Percentiles rank a stretch among this genome's conserved stretches.
Evolutionary conservation across 2,888 invertebrate species (phyloP).

Genomic region (Cephalotes varians): DNA sequence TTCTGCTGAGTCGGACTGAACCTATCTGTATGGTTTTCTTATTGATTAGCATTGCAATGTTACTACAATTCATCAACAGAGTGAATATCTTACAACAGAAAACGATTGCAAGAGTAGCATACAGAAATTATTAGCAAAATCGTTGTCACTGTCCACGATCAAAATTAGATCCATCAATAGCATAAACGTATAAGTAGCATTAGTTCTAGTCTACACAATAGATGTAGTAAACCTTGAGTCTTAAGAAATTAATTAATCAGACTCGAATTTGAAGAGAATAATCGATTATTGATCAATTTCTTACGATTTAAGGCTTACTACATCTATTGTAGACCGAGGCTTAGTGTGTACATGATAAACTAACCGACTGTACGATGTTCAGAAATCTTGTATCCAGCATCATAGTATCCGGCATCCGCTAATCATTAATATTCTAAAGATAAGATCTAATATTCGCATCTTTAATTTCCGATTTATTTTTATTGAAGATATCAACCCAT

Average conservation of each 20-base stretch:
- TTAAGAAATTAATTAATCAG: too few species aligned
- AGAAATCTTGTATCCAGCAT: constrained; percentile 40
- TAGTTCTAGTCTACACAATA: too few species aligned
- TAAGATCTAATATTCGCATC: constrained; percentile 27
- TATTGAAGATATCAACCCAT: background rate
- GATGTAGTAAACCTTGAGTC: too few species aligned
- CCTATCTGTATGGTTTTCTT: constrained; percentile 17
- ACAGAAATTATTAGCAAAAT: constrained; percentile 54
- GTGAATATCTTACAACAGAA: constrained; percentile 47
- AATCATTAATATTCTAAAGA: constrained; percentile 16
- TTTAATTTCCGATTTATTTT: background rate
- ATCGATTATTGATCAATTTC: too few species aligned
- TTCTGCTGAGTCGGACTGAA: constrained; percentile 12
- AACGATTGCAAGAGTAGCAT: constrained; percentile 20
- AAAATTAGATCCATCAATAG: constrained; percentile 49
- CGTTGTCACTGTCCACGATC: constrained; percentile 29
- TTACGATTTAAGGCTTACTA: too few species aligned
- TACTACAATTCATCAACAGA: constrained; percentile 22
- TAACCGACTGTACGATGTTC: constrained; percentile 1
- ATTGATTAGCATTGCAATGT: constrained; percentile 41
- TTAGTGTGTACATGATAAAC: constrained; percentile 52
- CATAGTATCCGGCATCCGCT: constrained; percentile 48
- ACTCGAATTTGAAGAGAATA: too few species aligned
- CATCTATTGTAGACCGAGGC: too few species aligned
- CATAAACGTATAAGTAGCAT: constrained; percentile 14